Base-by-base conservation (phyloP, 1,140 invertebrate genomes). In the Pantala flavescens region DNA sequence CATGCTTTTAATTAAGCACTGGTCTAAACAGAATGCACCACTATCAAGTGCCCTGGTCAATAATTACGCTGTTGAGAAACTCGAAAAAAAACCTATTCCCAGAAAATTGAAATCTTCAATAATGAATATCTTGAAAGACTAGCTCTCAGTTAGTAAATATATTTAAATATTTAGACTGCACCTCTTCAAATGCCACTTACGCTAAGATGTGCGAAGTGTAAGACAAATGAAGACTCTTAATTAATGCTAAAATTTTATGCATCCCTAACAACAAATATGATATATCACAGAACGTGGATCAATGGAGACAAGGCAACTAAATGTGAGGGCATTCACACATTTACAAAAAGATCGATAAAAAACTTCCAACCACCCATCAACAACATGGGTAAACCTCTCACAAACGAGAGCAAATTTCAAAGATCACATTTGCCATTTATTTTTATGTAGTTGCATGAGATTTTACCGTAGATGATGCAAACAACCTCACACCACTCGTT, bases 391-490 rank as follows among this genome's bases (percentile, higher is more conserved):
- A 36, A 24, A 19, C 55, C 0, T 74, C 63, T 74, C 43, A 74
- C 24, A 74, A 55, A 24, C 43, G 24, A n/a, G 63, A 74, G 28
- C 23, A 70, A 70, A 74, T 36, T 74, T 70, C 43, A 71, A 23
- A 71, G 28, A 71, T 71, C 43, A 74, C n/a, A 55, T 16, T 70
- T 49, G 43, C n/a, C 23, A 55, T 23, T 49, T 36, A 23, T 49
- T 71, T 21, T 9, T 71, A 23, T 74, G 19, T 75, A 77, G 78
- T 74, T 78, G 78, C 14, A 79, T 43, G 43, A 78, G 24, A 42
- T 19, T 72, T 23, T 2, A 72, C 28, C 24, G 43, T 19, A 28
- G 24, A n/a, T 75, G 74, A 70, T 72, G 42, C 0, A 21, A 63
- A 63, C 49, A 63, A 63, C 49, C 49, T 63, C 49, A 63, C 49